Conservation (phyloP, 2,888 invertebrate species). For the Heteromurus nitidus region DNA sequence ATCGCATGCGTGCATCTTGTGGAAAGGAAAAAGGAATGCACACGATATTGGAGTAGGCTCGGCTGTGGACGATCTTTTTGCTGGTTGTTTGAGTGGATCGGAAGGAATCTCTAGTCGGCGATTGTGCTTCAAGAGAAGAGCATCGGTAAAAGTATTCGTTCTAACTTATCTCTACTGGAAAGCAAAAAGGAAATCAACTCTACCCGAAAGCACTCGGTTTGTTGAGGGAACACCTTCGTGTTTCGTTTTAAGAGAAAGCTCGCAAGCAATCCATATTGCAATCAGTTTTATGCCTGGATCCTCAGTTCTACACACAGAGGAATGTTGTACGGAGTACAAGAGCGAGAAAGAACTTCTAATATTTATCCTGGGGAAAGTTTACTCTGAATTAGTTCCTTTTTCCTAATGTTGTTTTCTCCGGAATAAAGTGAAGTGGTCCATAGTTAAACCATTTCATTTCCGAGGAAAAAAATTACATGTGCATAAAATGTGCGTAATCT, state of each 20-base stretch:
- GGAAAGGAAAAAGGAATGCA: constrained; percentile 12
- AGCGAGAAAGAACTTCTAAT: background rate
- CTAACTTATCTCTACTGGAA: constrained; percentile 5
- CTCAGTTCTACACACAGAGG: background rate
- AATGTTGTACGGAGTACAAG: background rate
- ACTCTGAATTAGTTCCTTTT: background rate
- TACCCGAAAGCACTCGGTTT: constrained; percentile 54
- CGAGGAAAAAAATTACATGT: background rate
- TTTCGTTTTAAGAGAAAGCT: constrained; percentile 42
- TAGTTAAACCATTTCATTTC: background rate
- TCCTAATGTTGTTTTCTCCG: background rate
- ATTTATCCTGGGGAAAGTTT: background rate
- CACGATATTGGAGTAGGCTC: constrained; percentile 19
- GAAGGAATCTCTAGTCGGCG: constrained; percentile 41
- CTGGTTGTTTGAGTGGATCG: constrained; percentile 41
- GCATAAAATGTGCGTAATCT: background rate
- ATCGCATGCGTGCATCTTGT: constrained; percentile 55
- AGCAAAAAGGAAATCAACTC: constrained; percentile 18
- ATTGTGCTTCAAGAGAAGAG: constrained; percentile 50
- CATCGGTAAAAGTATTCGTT: constrained; percentile 22
- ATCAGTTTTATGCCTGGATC: constrained; percentile 6
- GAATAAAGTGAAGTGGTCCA: background rate
- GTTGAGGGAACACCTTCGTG: constrained; percentile 53
- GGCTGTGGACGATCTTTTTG: constrained; percentile 25
- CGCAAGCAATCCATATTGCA: background rate